A percentile compares a stretch with the other conserved stretches of the same genome.
phyloP scores from a whole-genome alignment of 2,797 vertebrate genomes.

The Danio tinwini region DNA sequence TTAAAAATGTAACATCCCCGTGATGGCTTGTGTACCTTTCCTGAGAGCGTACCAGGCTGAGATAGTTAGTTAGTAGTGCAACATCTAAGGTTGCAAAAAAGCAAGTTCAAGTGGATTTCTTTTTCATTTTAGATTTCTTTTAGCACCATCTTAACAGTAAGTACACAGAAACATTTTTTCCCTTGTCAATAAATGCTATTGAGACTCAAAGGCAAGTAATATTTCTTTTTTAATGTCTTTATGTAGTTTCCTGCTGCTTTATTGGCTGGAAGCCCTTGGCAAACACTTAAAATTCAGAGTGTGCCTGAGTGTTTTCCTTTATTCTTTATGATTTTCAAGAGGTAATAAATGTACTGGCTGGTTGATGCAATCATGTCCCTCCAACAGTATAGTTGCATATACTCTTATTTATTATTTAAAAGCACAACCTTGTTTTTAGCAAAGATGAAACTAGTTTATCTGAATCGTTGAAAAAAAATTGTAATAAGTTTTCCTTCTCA shows the following conservation, averaged over 20 bases:
- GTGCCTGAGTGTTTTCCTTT: background rate
- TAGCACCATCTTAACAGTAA: background rate
- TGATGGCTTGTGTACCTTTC: no score
- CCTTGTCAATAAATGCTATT: background rate
- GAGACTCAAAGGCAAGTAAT: background rate
- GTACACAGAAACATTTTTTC: background rate
- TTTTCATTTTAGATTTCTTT: background rate
- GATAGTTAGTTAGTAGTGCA: background rate
- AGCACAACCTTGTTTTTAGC: background rate
- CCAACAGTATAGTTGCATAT: background rate
- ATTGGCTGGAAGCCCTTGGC: slow-evolving; percentile 12
- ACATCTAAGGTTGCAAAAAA: background rate
- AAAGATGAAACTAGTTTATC: background rate
- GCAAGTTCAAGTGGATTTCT: background rate
- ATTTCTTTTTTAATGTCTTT: slow-evolving; percentile 19
- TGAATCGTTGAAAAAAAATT: background rate
- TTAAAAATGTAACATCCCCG: no score
- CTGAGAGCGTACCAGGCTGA: no score
- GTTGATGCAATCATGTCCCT: background rate
- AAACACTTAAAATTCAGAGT: slow-evolving; percentile 17
- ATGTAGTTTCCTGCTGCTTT: slow-evolving; percentile 16
- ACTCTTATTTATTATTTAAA: background rate
- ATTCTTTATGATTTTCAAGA: slow-evolving; percentile 13
- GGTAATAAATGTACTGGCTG: slow-evolving; percentile 18
- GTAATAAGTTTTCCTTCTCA: background rate